phyloP scores from a whole-genome alignment of 2,113 vertebrate species.

The Nestor notabilis region DNA sequence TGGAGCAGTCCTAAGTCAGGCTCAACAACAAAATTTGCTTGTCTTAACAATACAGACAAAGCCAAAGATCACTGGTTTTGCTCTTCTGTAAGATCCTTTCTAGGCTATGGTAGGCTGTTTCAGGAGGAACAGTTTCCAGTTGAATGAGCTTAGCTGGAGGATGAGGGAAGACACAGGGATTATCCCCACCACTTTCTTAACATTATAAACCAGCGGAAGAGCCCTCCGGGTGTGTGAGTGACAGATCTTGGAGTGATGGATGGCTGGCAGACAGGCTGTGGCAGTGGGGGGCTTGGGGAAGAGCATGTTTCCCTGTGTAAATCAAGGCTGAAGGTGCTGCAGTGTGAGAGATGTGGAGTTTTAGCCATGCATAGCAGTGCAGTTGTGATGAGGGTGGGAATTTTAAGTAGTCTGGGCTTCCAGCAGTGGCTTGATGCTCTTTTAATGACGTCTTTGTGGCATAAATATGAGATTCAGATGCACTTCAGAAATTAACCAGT shows the following conservation, averaged over 20 bases:
- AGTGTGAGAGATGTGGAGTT: not conserved
- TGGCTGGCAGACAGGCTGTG: not conserved
- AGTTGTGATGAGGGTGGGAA: not conserved
- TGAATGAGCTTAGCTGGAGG: not conserved
- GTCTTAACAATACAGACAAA: not conserved
- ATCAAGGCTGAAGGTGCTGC: not conserved
- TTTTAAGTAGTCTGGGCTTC: not conserved
- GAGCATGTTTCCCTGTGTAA: not conserved
- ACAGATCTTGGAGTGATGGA: not conserved
- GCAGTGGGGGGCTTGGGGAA: not conserved
- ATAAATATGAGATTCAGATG: slow-evolving; percentile 9
- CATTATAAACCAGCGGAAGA: not conserved
- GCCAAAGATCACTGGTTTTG: not conserved
- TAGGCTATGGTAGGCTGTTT: not conserved
- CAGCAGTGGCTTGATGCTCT: not conserved
- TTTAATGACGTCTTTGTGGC: not conserved
- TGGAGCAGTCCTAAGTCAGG: not conserved
- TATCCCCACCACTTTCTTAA: not conserved
- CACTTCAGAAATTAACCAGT: slow-evolving; percentile 11
- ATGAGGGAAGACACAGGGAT: not conserved
- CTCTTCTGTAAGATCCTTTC: not conserved
- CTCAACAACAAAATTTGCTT: not conserved
- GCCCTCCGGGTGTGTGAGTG: not conserved
- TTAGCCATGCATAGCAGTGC: not conserved
- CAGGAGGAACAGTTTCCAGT: not conserved